These are phyloP conservation scores for Panorpa germanica DNA, from an alignment of 2,888 invertebrate species.

Conservation along the genomic window DNA sequence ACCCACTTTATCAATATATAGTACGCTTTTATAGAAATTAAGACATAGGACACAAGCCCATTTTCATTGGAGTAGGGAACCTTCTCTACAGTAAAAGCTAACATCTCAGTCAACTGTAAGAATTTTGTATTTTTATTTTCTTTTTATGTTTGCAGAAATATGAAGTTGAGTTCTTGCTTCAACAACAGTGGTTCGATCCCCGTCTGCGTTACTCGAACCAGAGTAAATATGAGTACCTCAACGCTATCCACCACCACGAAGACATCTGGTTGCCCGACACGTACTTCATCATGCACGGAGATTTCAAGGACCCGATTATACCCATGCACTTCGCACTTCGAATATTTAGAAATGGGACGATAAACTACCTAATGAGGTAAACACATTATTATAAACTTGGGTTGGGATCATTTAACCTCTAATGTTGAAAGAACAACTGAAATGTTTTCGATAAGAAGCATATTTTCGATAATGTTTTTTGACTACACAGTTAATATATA, in stretches of 20 bases:
- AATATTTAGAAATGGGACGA: conserved; percentile 83
- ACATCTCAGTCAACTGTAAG: too few relatives aligned
- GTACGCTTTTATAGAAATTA: too few relatives aligned
- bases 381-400: conserved; percentile 13
- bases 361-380: conserved; percentile 83
- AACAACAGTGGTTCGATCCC: conserved; percentile 88
- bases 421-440: too few relatives aligned
- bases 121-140: conserved; percentile 10
- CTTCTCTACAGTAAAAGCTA: background rate
- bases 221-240: conserved; percentile 72
- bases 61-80: background rate
- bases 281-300: conserved; percentile 92
- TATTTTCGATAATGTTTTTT: too few relatives aligned
- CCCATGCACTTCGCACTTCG: conserved; percentile 85
- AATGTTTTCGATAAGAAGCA: too few relatives aligned
- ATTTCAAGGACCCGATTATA: conserved; percentile 86
- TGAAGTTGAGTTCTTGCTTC: conserved; percentile 85
- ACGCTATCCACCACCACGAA: conserved; percentile 84
- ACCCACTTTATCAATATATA: too few relatives aligned
- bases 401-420: conserved; percentile 8
- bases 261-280: conserved; percentile 89
- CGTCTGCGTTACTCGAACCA: conserved; percentile 76
- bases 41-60: too few relatives aligned
- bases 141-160: conserved; percentile 56
- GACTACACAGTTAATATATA: too few relatives aligned